Conservation (phyloP, 2,113 vertebrate species). For the Pseudopodoces humilis region DNA sequence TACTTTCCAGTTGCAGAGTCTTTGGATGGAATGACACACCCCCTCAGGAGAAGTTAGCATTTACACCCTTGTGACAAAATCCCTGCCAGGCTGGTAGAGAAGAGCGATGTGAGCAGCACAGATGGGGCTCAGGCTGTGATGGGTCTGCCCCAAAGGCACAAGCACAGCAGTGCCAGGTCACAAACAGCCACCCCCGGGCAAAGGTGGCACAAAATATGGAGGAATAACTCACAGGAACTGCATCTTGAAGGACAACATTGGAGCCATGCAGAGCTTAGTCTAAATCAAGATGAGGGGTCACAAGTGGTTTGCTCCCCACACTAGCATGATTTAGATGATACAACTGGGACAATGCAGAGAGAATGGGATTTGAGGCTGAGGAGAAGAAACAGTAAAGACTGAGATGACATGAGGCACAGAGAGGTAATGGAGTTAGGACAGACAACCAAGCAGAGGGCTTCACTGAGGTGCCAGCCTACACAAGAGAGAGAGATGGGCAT, state of each 20-base stretch:
- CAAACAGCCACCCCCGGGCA: not conserved
- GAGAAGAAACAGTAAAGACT: not conserved
- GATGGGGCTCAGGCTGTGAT: not conserved
- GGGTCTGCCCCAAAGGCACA: not conserved
- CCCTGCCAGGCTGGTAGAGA: not conserved
- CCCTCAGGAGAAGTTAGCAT: not conserved
- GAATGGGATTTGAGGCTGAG: not conserved
- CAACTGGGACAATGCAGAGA: rapidly evolving
- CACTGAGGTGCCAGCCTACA: not conserved
- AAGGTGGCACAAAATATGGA: rapidly evolving
- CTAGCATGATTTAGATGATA: not conserved
- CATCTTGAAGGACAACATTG: not conserved
- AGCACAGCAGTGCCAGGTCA: not conserved
- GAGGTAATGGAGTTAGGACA: not conserved
- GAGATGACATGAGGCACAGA: not conserved
- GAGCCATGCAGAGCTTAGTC: not conserved
- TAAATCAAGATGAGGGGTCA: not conserved
- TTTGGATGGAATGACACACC: rapidly evolving
- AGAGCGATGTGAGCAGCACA: rapidly evolving
- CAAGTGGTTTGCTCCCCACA: rapidly evolving
- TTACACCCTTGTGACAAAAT: not conserved
- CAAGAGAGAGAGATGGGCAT: not conserved
- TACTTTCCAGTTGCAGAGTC: not conserved
- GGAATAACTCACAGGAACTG: rapidly evolving
- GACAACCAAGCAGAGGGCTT: not conserved